Conservation (phyloP, 1,140 invertebrate genomes). For the Macrocentrus cingulum region DNA sequence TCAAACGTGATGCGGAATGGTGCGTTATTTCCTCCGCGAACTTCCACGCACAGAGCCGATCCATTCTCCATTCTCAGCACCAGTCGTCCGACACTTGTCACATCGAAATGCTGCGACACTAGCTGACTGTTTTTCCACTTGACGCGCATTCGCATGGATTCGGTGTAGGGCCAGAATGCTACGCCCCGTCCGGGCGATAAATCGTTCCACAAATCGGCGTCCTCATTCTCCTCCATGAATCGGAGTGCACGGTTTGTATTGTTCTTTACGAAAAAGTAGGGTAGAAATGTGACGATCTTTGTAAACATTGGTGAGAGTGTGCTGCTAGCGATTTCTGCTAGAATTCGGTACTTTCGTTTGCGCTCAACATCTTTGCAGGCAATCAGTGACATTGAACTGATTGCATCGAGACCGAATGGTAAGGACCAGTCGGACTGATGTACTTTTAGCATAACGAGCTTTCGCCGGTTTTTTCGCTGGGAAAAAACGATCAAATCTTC, state of each 20-base stretch:
- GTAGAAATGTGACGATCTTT: conserved; percentile 81
- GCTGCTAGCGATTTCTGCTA: conserved; percentile 64
- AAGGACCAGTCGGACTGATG: conserved; percentile 75
- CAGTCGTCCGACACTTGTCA: conserved; percentile 69
- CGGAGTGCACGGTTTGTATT: conserved; percentile 69
- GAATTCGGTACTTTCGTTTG: conserved; percentile 65
- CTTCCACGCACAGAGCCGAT: conserved; percentile 72
- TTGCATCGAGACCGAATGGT: conserved; percentile 70
- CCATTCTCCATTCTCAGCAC: conserved; percentile 82
- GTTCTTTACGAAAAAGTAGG: conserved; percentile 82
- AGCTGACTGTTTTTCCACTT: conserved; percentile 77
- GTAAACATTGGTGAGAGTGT: conserved; percentile 73
- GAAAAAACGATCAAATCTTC: conserved; percentile 71
- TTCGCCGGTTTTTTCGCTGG: conserved; percentile 68
- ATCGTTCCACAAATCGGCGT: conserved; percentile 82
- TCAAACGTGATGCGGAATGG: conserved; percentile 74
- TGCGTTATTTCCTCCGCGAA: conserved; percentile 70
- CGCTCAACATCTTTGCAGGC: conserved; percentile 71
- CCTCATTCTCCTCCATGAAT: conserved; percentile 85
- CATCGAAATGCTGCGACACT: conserved; percentile 76
- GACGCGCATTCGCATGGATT: conserved; percentile 78
- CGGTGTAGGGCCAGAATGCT: conserved; percentile 80
- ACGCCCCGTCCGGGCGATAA: conserved; percentile 69
- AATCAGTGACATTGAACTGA: conserved; percentile 73
- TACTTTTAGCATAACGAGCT: conserved; percentile 66